A percentile compares a stretch with the other conserved stretches of the same genome.
Evolutionary conservation across 2,888 invertebrate species (phyloP).

Genomic region (Drosophila kokeensis): DNA sequence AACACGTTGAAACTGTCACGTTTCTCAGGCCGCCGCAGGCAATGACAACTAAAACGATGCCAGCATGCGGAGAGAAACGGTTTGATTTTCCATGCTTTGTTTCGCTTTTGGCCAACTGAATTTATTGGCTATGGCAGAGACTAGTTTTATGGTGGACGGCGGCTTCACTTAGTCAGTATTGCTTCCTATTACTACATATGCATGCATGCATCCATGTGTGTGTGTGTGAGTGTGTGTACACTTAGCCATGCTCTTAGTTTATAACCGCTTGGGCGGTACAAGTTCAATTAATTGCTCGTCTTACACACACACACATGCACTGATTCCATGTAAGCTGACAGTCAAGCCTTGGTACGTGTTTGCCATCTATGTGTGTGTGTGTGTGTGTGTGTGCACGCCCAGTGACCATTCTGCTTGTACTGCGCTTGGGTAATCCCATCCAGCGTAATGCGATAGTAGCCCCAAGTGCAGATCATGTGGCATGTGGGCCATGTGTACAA

Average conservation of each 20-base stretch:
- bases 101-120: slow-evolving; percentile 38
- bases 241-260: slow-evolving; percentile 31
- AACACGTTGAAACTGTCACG: neutral
- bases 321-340: slow-evolving; percentile 41
- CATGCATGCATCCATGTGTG: neutral
- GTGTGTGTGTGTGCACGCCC: slow-evolving; percentile 19
- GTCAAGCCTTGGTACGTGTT: neutral
- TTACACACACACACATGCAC: slow-evolving; percentile 17
- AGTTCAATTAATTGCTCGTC: slow-evolving; percentile 71
- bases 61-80: neutral
- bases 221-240: slow-evolving; percentile 2
- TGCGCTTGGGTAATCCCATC: slow-evolving; percentile 30
- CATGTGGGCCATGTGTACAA: slow-evolving; percentile 22
- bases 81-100: neutral
- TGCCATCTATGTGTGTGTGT: slow-evolving; percentile 3
- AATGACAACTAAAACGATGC: slow-evolving; percentile 28
- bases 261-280: slow-evolving; percentile 32
- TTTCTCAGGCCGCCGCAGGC: neutral
- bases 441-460: slow-evolving; percentile 30
- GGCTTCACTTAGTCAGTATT: neutral
- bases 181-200: slow-evolving; percentile 1
- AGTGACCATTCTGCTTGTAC: slow-evolving; percentile 44
- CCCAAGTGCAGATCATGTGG: slow-evolving; percentile 14
- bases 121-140: slow-evolving; percentile 39
- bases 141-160: neutral